These are phyloP conservation scores for Ennomos erosarius DNA, from an alignment of 2,888 invertebrate genomes.

Conservation along the genomic window DNA sequence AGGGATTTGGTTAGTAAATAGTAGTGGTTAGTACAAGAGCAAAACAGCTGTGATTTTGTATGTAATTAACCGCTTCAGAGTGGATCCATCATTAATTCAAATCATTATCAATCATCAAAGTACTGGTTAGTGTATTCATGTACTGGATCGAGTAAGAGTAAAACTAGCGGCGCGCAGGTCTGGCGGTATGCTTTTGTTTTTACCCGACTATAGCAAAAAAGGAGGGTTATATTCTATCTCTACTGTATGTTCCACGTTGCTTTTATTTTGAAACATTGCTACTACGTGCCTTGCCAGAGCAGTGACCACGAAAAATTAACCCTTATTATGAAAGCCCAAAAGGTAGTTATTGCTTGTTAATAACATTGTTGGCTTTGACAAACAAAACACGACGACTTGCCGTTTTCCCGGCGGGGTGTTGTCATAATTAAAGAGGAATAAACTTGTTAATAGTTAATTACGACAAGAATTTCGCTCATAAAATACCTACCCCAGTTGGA, in stretches of 20 bases:
- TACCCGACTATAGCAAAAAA: too few relatives aligned
- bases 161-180: too few relatives aligned
- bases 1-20: too few relatives aligned
- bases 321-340: neutral
- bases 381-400: constrained; percentile 5
- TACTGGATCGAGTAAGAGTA: neutral
- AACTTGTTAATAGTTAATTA: constrained; percentile 8
- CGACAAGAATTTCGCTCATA: constrained; percentile 9
- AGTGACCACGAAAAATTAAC: neutral
- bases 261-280: constrained; percentile 16
- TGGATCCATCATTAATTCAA: too few relatives aligned
- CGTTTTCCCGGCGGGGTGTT: constrained; percentile 13
- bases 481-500: constrained; percentile 10
- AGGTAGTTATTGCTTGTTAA: constrained; percentile 2
- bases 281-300: too few relatives aligned
- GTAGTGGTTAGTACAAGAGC: too few relatives aligned
- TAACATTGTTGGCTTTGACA: constrained; percentile 2
- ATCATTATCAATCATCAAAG: too few relatives aligned
- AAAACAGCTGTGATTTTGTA: too few relatives aligned
- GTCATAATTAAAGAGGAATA: constrained; percentile 29
- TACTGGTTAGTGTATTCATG: too few relatives aligned
- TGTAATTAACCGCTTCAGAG: too few relatives aligned
- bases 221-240: too few relatives aligned
- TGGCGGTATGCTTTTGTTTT: constrained; percentile 27
- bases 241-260: constrained; percentile 10